Conservation (phyloP, 2,113 vertebrate species). For the Pollimyrus isidori region DNA sequence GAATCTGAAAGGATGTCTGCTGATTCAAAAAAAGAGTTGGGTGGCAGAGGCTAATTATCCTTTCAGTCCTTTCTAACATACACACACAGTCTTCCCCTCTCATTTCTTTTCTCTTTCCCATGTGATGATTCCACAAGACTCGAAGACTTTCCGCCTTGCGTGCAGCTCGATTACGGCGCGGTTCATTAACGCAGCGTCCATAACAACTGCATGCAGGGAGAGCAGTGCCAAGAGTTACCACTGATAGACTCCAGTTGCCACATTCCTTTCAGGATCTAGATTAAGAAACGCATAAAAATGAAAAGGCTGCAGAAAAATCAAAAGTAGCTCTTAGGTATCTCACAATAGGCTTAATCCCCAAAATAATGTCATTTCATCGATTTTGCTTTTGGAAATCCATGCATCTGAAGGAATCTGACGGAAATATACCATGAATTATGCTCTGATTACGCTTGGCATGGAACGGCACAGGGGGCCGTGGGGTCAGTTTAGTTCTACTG, state of each 20-base stretch:
- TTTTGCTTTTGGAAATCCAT: conserved; percentile 15
- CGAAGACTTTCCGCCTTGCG: conserved; percentile 21
- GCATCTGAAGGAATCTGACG: conserved; percentile 8
- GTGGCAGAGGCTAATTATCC: conserved; percentile 40
- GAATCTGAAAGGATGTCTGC: conserved; percentile 28
- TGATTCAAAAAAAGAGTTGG: conserved; percentile 30
- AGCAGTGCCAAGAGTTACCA: conserved; percentile 30
- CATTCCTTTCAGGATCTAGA: neutral
- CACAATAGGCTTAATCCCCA: conserved; percentile 11
- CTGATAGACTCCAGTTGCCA: conserved; percentile 21
- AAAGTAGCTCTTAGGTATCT: neutral
- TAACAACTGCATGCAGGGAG: conserved; percentile 29
- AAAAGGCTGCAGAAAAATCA: neutral
- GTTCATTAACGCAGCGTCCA: conserved; percentile 28
- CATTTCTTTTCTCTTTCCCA: conserved; percentile 1
- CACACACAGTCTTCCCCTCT: neutral
- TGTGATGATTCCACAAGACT: conserved; percentile 28
- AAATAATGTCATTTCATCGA: conserved; percentile 25
- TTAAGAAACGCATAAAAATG: neutral
- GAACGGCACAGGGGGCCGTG: conserved; percentile 11
- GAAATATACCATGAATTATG: conserved; percentile 13
- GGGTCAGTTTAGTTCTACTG: neutral
- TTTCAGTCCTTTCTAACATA: neutral
- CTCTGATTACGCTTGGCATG: conserved; percentile 27
- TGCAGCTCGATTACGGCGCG: conserved; percentile 24